Conservation (phyloP, 1,140 invertebrate genomes). For the Acromyrmex heyeri region DNA sequence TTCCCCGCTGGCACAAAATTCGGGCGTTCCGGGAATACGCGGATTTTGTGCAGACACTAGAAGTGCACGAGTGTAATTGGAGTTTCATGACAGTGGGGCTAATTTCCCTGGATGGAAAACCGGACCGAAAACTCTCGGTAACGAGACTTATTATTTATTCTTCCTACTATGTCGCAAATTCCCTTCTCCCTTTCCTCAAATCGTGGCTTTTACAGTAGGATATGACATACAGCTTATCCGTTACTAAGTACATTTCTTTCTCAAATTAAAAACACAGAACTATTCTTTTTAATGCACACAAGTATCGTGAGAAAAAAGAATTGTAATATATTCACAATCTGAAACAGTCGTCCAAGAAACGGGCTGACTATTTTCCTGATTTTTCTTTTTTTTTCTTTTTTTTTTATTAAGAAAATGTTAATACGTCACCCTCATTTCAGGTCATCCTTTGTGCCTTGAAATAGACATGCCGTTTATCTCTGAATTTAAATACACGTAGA, state of each 20-base stretch:
- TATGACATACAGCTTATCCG: neutral
- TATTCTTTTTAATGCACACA: neutral
- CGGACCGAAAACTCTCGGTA: conserved; percentile 63
- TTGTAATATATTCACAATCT: too few species aligned
- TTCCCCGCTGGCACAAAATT: neutral
- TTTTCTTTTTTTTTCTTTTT: too few species aligned
- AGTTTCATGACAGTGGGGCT: conserved; percentile 51
- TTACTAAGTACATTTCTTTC: neutral
- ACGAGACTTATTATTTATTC: conserved; percentile 72
- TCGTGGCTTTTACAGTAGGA: neutral
- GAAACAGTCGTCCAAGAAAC: too few species aligned
- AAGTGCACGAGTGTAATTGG: conserved; percentile 59
- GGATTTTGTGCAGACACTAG: conserved; percentile 10
- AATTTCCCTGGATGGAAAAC: conserved; percentile 69
- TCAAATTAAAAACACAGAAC: neutral
- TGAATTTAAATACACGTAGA: conserved; percentile 22
- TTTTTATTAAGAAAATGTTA: neutral
- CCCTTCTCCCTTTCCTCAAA: neutral
- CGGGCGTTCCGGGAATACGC: neutral
- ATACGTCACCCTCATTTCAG: neutral
- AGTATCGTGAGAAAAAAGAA: neutral
- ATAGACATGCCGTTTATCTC: neutral
- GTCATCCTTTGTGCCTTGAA: neutral
- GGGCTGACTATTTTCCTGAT: too few species aligned
- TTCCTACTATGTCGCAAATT: conserved; percentile 39